Conservation (phyloP, 2,888 invertebrate species). For the Bombylius discolor region DNA sequence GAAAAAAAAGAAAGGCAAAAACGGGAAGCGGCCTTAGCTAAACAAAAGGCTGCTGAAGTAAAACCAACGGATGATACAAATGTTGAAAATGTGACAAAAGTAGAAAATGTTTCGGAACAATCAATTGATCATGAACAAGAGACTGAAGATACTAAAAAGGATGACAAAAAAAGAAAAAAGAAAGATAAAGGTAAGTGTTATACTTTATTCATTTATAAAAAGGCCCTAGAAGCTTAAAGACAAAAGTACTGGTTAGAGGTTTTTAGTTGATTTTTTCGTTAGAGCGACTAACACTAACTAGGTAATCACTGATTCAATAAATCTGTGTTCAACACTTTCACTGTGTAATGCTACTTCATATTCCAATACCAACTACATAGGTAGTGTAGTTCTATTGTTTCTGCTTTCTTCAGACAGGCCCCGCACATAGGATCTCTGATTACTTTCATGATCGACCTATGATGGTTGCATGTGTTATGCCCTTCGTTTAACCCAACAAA, state of each 20-base stretch:
- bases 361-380: too few relatives aligned
- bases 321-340: too few relatives aligned
- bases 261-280: background rate
- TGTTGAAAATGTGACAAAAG: slow-evolving; percentile 1
- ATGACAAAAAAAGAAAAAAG: slow-evolving; percentile 31
- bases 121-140: slow-evolving; percentile 18
- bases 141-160: slow-evolving; percentile 20
- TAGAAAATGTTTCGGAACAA: slow-evolving; percentile 37
- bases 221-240: too few relatives aligned
- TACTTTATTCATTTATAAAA: too few relatives aligned
- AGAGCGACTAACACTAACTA: background rate
- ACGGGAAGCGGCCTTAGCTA: slow-evolving; percentile 46
- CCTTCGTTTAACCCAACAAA: too few relatives aligned
- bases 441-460: too few relatives aligned
- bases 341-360: too few relatives aligned
- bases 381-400: too few relatives aligned
- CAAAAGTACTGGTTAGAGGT: background rate
- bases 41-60: slow-evolving; percentile 28
- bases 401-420: too few relatives aligned
- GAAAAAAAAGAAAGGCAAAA: slow-evolving; percentile 76
- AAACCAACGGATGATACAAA: background rate
- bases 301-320: too few relatives aligned
- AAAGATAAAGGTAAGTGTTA: slow-evolving; percentile 14
- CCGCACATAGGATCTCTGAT: too few relatives aligned
- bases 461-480: too few relatives aligned